phyloP scores from a whole-genome alignment of 2,888 invertebrate species.

The Chorisops tibialis region DNA sequence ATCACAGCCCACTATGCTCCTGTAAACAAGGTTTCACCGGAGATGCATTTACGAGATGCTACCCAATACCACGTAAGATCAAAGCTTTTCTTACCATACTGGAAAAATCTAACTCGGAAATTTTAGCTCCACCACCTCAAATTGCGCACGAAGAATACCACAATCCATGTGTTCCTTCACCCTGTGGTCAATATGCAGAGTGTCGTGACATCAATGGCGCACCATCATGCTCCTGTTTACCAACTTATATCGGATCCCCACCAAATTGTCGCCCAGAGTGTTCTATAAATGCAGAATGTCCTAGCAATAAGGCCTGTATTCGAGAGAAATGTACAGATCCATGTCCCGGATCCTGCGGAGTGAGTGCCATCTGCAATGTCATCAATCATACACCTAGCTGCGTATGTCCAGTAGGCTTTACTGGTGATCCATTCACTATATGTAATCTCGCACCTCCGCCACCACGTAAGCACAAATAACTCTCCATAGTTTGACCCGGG shows the following conservation, averaged over 20 bases:
- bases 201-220: constrained; percentile 58
- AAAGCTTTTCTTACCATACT: neutral
- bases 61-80: constrained; percentile 57
- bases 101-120: neutral
- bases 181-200: constrained; percentile 63
- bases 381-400: constrained; percentile 64
- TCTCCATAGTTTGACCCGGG: neutral
- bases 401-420: constrained; percentile 58
- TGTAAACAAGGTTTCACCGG: constrained; percentile 64
- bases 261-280: constrained; percentile 69
- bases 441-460: constrained; percentile 10
- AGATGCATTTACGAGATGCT: constrained; percentile 58
- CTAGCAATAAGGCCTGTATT: constrained; percentile 63
- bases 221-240: constrained; percentile 60
- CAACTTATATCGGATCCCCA: constrained; percentile 62
- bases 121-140: constrained; percentile 29
- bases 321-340: constrained; percentile 65
- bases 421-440: constrained; percentile 61
- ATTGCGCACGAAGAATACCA: constrained; percentile 39
- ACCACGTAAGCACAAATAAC: constrained; percentile 15
- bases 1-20: constrained; percentile 71
- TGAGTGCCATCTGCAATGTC: constrained; percentile 58
- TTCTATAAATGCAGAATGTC: constrained; percentile 64
- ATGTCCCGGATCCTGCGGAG: constrained; percentile 67
- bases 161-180: constrained; percentile 66